Percentiles rank a stretch among this genome's conserved stretches.
Conservation (phyloP, 2,797 vertebrate genomes). For the Fratercula arctica region DNA sequence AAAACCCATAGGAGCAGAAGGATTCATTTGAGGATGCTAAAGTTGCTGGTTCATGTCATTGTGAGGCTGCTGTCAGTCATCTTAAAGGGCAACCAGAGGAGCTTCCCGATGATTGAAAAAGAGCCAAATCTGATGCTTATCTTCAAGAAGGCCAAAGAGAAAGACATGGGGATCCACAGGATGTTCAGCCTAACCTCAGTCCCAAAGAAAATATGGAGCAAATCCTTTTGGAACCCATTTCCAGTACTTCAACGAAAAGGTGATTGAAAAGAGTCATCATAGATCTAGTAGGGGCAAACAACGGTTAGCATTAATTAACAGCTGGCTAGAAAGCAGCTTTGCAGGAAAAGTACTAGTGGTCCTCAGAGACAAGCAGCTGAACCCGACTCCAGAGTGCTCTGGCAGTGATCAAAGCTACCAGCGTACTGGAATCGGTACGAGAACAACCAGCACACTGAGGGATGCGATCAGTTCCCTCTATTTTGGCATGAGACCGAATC, state of each 20-base stretch:
- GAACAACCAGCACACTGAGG: background rate
- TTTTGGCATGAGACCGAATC: background rate
- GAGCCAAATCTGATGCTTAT: background rate
- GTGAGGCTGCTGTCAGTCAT: background rate
- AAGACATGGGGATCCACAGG: background rate
- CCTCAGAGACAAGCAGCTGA: background rate
- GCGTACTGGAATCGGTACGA: background rate
- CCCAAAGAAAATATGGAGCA: background rate
- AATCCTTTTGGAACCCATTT: background rate
- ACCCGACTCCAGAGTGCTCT: background rate
- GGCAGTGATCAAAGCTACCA: background rate
- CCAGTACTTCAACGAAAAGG: background rate
- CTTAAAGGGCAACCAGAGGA: conserved; percentile 6
- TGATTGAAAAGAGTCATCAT: background rate
- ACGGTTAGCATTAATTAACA: background rate
- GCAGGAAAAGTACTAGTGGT: background rate
- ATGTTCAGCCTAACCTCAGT: background rate
- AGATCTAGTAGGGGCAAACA: background rate
- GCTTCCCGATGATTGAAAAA: background rate
- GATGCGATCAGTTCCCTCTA: background rate
- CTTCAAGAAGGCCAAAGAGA: background rate
- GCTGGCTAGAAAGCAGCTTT: background rate
- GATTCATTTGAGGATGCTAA: background rate
- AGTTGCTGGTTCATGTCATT: background rate
- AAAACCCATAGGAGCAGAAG: background rate